These are phyloP conservation scores for Heteromurus nitidus DNA, from an alignment of 2,888 invertebrate species.

Conservation along the genomic window DNA sequence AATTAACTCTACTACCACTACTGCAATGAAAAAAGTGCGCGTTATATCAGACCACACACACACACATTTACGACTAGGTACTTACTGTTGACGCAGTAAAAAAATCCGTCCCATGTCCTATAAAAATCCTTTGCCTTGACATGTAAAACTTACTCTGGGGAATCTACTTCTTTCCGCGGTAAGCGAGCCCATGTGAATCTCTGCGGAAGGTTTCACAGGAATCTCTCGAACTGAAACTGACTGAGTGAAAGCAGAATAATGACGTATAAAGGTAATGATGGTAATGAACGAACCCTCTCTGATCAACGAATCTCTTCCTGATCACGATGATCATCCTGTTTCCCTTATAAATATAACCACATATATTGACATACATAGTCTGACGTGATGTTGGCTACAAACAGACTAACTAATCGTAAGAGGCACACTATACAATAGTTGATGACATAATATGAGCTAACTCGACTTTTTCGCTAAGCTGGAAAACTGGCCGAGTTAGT, in stretches of 20 bases:
- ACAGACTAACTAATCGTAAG: neutral
- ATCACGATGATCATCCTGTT: neutral
- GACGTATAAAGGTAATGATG: neutral
- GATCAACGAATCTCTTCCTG: neutral
- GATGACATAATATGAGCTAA: neutral
- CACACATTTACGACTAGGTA: too few species aligned
- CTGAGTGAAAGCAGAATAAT: neutral
- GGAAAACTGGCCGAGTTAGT: neutral
- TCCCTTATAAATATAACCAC: neutral
- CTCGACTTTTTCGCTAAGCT: neutral
- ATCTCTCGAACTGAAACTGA: too few species aligned
- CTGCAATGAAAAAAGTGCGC: too few species aligned
- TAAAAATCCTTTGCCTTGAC: too few species aligned
- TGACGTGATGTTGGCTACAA: neutral
- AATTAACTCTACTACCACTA: too few species aligned
- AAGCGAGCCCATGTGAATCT: too few species aligned
- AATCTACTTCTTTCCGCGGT: too few species aligned
- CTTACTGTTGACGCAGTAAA: too few species aligned
- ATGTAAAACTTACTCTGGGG: too few species aligned
- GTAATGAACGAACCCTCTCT: neutral
- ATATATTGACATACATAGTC: neutral
- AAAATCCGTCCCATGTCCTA: too few species aligned
- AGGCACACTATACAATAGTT: neutral
- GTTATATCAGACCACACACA: too few species aligned
- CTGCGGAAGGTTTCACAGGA: too few species aligned